These are phyloP conservation scores for Rhipidura dahli DNA, from an alignment of 2,113 vertebrate species.

Conservation along the genomic window DNA sequence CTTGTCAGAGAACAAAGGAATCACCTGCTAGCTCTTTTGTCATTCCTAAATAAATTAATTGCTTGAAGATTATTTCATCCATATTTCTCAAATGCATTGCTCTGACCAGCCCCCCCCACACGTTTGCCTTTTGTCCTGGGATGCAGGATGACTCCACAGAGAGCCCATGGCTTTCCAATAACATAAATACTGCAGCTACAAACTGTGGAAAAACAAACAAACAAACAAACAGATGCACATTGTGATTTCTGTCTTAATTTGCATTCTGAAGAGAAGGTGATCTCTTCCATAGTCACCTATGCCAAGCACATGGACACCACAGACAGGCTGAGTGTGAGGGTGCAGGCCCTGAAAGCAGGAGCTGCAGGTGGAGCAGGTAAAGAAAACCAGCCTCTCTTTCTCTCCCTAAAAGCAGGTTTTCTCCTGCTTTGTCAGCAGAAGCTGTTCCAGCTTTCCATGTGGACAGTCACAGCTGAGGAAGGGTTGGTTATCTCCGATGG, in stretches of 20 bases:
- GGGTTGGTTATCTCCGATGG: not conserved
- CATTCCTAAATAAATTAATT: constrained; percentile 14
- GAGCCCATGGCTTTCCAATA: not conserved
- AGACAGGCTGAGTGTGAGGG: not conserved
- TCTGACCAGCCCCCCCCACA: not conserved
- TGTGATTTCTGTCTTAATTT: not conserved
- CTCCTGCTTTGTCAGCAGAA: not conserved
- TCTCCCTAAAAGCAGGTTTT: not conserved
- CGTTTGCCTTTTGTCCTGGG: not conserved
- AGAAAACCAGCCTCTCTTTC: not conserved
- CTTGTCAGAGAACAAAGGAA: not conserved
- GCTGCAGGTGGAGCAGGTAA: not conserved
- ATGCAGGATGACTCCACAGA: not conserved
- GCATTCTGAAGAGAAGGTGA: not conserved
- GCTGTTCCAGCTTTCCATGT: not conserved
- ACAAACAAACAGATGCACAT: not conserved
- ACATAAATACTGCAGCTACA: not conserved
- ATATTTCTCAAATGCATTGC: not conserved
- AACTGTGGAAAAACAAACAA: not conserved
- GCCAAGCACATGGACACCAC: fast-evolving
- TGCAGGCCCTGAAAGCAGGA: fast-evolving
- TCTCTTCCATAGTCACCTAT: not conserved
- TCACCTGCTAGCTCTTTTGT: not conserved
- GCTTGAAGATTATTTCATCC: not conserved
- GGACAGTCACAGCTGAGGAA: not conserved